Evolutionary conservation across 2,888 invertebrate genomes (phyloP).

Genomic region (Osedax frankpressi): DNA sequence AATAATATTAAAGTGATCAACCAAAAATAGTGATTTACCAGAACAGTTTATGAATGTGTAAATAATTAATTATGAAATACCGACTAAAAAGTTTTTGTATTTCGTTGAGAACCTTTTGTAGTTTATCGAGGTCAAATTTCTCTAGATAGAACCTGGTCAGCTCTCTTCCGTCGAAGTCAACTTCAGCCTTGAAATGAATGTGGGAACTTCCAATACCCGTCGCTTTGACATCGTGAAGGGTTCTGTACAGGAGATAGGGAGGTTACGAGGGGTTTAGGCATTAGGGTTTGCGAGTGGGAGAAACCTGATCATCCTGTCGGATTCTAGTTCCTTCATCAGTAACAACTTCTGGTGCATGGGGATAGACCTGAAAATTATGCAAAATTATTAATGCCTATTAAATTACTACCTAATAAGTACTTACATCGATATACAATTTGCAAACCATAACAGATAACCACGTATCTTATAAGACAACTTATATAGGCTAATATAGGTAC

Average conservation of each 20-base stretch:
- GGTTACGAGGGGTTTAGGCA: not conserved
- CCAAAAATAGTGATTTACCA: no score
- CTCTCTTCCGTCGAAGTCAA: conserved; percentile 93
- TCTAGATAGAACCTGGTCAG: conserved; percentile 82
- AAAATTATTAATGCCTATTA: no score
- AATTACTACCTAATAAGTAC: no score
- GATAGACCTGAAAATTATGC: conserved; percentile 81
- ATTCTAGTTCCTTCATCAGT: conserved; percentile 77
- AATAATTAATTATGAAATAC: no score
- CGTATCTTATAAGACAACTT: no score
- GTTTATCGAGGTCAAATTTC: conserved; percentile 67
- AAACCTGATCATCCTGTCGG: conserved; percentile 72
- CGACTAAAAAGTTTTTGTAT: no score
- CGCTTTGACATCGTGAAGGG: conserved; percentile 94
- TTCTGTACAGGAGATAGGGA: conserved; percentile 50
- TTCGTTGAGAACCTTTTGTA: conserved; percentile 35
- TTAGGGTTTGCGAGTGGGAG: not conserved
- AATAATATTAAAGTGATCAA: no score
- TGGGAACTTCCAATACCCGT: conserved; percentile 91
- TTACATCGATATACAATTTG: no score
- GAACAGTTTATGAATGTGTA: no score
- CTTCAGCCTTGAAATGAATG: conserved; percentile 92
- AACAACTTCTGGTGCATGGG: conserved; percentile 69
- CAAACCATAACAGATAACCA: no score
- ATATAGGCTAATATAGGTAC: no score